Conservation (phyloP, 2,113 vertebrate genomes). For the Cephalopholis sonnerati region DNA sequence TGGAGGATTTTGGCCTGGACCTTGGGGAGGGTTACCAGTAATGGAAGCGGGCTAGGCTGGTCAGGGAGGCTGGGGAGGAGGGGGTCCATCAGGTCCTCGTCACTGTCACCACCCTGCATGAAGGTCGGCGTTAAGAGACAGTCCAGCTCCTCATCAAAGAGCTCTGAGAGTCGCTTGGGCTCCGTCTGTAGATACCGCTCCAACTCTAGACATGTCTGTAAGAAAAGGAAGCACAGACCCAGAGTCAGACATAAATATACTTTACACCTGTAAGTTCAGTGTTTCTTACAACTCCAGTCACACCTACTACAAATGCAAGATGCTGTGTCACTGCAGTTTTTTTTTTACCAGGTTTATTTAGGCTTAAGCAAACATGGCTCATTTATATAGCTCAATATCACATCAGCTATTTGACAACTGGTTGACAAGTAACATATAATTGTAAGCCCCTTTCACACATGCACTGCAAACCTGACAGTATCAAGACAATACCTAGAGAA, state of each 20-base stretch:
- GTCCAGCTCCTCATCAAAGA: constrained; percentile 94
- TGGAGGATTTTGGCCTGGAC: constrained; percentile 87
- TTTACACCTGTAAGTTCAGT: neutral
- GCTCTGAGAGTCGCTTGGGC: constrained; percentile 93
- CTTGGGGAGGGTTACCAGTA: constrained; percentile 84
- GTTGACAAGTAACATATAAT: neutral
- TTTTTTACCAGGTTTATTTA: neutral
- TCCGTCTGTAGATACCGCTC: constrained; percentile 98
- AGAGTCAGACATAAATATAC: constrained; percentile 35
- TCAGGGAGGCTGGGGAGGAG: constrained; percentile 88
- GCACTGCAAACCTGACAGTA: too few species aligned
- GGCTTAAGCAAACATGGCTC: too few species aligned
- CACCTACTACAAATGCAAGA: neutral
- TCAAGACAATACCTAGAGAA: too few species aligned
- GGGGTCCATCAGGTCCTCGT: constrained; percentile 89
- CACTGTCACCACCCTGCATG: constrained; percentile 87
- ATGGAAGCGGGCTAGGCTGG: constrained; percentile 87
- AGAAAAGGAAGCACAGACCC: constrained; percentile 46
- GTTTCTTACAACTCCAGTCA: neutral
- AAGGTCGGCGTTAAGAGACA: constrained; percentile 91
- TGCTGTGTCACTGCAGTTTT: neutral
- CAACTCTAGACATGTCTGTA: constrained; percentile 96
- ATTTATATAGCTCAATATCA: neutral
- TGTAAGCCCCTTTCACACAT: too few species aligned
- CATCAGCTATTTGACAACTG: neutral